A percentile compares a stretch with the other conserved stretches of the same genome.
Evolutionary conservation across 2,797 vertebrate genomes (phyloP).

Genomic region (Lindbergichthys nudifrons): DNA sequence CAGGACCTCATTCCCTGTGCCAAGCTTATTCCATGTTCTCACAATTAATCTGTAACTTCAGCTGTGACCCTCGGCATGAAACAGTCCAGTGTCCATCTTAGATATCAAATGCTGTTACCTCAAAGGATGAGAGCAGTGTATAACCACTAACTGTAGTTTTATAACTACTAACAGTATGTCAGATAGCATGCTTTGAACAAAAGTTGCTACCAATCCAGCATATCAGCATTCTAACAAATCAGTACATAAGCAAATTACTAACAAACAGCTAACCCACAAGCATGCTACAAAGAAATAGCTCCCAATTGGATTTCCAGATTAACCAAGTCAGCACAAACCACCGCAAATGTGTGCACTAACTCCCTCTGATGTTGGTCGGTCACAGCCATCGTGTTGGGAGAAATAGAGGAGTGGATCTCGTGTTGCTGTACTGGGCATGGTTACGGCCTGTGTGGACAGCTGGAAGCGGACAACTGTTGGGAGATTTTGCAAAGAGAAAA

Average conservation of each 20-base stretch:
- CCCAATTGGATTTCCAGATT: neutral
- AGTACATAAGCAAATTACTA: slow-evolving; percentile 62
- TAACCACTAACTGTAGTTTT: slow-evolving; percentile 14
- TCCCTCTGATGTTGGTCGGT: slow-evolving; percentile 14
- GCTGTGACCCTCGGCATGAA: neutral
- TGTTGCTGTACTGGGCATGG: neutral
- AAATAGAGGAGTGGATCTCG: slow-evolving; percentile 7
- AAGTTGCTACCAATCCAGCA: slow-evolving; percentile 33
- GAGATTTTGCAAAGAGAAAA: slow-evolving; percentile 3
- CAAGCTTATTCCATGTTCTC: slow-evolving; percentile 13
- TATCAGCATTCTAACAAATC: slow-evolving; percentile 63
- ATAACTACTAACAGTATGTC: slow-evolving; percentile 63
- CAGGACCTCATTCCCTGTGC: slow-evolving; percentile 1
- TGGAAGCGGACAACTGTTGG: slow-evolving; percentile 11
- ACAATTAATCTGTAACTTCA: slow-evolving; percentile 3
- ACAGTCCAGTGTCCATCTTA: slow-evolving; percentile 11
- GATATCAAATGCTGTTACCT: neutral
- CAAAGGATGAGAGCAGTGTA: slow-evolving; percentile 3
- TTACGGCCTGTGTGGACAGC: slow-evolving; percentile 10
- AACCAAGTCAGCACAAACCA: slow-evolving; percentile 3
- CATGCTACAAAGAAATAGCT: slow-evolving; percentile 55
- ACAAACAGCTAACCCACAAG: slow-evolving; percentile 55
- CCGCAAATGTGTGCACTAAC: neutral
- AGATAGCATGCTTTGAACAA: slow-evolving; percentile 64
- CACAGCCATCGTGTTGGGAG: slow-evolving; percentile 1